Base-by-base conservation (phyloP, 2,888 invertebrate genomes). In the Rhorus exstirpatorius region DNA sequence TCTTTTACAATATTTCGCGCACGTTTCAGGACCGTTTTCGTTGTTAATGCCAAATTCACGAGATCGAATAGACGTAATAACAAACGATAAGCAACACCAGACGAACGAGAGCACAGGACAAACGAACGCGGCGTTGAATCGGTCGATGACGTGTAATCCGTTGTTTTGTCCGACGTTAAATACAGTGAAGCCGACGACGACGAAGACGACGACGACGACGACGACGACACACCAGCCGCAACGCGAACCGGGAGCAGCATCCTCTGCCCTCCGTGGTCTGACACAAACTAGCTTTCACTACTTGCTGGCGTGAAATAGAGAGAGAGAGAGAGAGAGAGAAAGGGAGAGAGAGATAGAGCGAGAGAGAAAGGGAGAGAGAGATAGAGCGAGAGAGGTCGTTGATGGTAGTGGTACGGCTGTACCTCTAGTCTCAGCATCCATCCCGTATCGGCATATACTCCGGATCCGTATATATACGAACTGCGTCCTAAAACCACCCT, bases 211-310 rank as follows among this genome's bases (percentile, higher is more conserved):
- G 87, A 87, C 85, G 70, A 60, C 60, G 84, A 71, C 76, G 86
- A 86, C 83, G 87, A 87, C 85, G 88, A 86, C 65, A 72, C 83
- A 83, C 88, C 88, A 85, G 88, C 86, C 87, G 88, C 86, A 81
- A 71, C 87, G 87, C 88, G 86, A 89, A 87, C 86, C 89, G 89
- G 89, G 88, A 89, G 89, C 89, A 90, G 88, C 92, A 91, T 91
- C 90, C 90, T 91, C 88, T 89, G 90, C 89, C 88, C 91, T 90
- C 88, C 88, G 90, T 91, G 88, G 91, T 91, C 92, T 89, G 91
- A 91, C 92, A 91, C 92, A 91, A 92, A 93, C 93, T 93, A 87
- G 87, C 85, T 86, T 85, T 85, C 86, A 87, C 89, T 87, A 89
- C 89, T 90, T 60, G 83, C 61, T 88, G 87, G 87, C 89, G 87